These are phyloP conservation scores for Pachyuromys duprasi DNA, from an alignment of 2,797 vertebrate genomes.

Conservation along the genomic window DNA sequence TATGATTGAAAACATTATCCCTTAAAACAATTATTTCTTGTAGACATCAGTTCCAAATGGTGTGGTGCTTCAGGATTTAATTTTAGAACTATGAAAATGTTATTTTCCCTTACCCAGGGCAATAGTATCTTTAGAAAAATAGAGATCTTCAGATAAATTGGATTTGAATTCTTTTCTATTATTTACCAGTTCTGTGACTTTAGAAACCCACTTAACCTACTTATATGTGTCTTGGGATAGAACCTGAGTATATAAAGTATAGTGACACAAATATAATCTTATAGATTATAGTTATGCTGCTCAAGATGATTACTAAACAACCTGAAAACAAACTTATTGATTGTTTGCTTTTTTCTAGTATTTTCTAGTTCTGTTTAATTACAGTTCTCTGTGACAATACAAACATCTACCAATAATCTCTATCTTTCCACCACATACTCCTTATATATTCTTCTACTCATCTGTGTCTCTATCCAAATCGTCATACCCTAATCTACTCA, in stretches of 20 bases:
- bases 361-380: not conserved
- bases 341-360: not conserved
- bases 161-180: not conserved
- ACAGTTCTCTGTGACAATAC: not conserved
- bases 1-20: not conserved
- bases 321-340: not conserved
- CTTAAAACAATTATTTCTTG: not conserved
- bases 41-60: not conserved
- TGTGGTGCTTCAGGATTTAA: not conserved
- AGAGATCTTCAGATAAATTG: not conserved
- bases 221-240: not conserved
- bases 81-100: not conserved
- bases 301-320: not conserved
- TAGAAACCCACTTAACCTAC: not conserved
- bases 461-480: not conserved
- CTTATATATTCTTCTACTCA: not conserved
- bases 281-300: not conserved
- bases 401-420: too few species aligned
- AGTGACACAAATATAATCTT: not conserved
- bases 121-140: not conserved
- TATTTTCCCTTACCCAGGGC: not conserved
- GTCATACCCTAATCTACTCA: not conserved
- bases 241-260: not conserved
- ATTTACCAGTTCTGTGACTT: not conserved
- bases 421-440: not conserved